phyloP scores from a whole-genome alignment of 2,888 invertebrate genomes.

The Trissolcus japonicus region DNA sequence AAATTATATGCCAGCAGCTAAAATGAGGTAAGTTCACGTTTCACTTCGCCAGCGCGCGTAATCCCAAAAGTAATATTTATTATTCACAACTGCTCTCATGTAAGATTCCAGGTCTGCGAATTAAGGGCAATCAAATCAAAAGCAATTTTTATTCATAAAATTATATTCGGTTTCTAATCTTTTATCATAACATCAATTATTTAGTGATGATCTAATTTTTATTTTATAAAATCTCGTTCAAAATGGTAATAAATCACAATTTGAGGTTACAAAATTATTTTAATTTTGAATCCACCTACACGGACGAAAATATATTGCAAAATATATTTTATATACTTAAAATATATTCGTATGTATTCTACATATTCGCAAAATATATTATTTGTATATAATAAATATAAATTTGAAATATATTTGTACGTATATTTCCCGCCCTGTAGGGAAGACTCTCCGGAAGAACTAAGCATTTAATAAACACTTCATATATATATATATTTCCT shows the following conservation, averaged over 20 bases:
- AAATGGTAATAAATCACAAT: too few relatives aligned
- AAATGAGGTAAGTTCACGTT: conserved; percentile 27
- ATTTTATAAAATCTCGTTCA: too few relatives aligned
- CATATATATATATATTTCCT: conserved; percentile 11
- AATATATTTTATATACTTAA: too few relatives aligned
- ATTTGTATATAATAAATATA: too few relatives aligned
- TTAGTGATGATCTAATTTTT: too few relatives aligned
- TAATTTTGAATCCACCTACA: background rate
- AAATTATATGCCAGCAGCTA: conserved; percentile 40
- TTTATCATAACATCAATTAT: too few relatives aligned
- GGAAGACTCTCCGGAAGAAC: background rate
- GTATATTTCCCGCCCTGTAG: too few relatives aligned
- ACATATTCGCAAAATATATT: too few relatives aligned
- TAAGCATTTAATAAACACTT: background rate
- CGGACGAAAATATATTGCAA: too few relatives aligned
- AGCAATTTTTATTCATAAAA: conserved; percentile 20
- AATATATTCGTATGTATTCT: too few relatives aligned
- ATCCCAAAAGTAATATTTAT: conserved; percentile 57
- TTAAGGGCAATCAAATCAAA: conserved; percentile 34
- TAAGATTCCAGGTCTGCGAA: conserved; percentile 44
- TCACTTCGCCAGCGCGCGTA: conserved; percentile 8
- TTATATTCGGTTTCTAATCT: too few relatives aligned
- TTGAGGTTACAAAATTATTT: background rate
- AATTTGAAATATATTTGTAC: too few relatives aligned
- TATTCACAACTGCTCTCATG: conserved; percentile 46